phyloP scores from a whole-genome alignment of 2,888 invertebrate genomes.

The Ectemnius lituratus region DNA sequence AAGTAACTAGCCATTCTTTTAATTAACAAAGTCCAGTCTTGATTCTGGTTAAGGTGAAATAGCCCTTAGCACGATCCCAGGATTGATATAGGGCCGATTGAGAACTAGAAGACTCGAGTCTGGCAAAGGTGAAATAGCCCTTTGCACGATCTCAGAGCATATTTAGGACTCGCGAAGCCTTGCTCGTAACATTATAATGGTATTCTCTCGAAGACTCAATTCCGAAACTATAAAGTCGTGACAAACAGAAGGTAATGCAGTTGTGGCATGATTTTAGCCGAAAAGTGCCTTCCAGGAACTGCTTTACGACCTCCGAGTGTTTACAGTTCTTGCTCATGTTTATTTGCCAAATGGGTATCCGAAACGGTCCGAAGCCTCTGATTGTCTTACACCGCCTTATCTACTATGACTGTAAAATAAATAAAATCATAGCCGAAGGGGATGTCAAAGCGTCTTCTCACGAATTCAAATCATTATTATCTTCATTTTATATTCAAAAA shows the following conservation, averaged over 20 bases:
- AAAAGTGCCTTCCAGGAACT: constrained; percentile 33
- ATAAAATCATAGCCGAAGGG: constrained; percentile 27
- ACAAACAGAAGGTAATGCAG: constrained; percentile 30
- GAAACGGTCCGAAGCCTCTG: constrained; percentile 16
- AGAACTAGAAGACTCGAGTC: no score
- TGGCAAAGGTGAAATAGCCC: no score
- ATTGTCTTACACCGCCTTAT: constrained; percentile 26
- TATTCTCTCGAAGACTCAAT: not conserved
- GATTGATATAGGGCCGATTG: no score
- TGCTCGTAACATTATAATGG: no score
- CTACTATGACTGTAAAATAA: constrained; percentile 33
- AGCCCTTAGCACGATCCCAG: no score
- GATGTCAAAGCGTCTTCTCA: constrained; percentile 26
- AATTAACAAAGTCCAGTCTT: no score
- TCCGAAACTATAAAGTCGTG: constrained; percentile 35
- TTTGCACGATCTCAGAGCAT: no score
- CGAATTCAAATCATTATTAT: constrained; percentile 32
- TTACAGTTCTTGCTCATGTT: constrained; percentile 33
- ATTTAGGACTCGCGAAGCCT: no score
- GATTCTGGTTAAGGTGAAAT: no score
- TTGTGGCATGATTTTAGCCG: constrained; percentile 30
- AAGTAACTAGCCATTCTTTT: no score
- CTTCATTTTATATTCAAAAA: not conserved
- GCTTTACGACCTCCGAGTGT: constrained; percentile 37
- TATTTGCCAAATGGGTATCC: constrained; percentile 32